Conservation (phyloP, 1,140 invertebrate genomes). For the Olivierus martensii region DNA sequence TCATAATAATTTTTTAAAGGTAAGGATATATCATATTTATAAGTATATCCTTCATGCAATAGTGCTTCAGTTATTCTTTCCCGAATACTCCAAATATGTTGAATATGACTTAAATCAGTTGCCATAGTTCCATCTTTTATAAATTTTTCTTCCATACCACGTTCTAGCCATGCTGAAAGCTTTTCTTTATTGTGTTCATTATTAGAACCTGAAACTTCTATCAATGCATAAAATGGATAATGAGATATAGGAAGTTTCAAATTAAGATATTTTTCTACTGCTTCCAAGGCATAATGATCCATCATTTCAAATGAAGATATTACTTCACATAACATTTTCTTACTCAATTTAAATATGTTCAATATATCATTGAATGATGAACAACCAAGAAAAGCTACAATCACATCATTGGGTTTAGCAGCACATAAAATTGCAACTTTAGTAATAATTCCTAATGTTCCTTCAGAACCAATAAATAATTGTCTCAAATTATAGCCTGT, state of each 20-base stretch:
- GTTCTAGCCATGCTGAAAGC: slow-evolving; percentile 57
- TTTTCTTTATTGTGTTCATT: slow-evolving; percentile 73
- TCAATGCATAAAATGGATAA: slow-evolving; percentile 74
- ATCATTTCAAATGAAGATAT: slow-evolving; percentile 90
- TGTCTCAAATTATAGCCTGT: slow-evolving; percentile 95
- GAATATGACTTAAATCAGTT: slow-evolving; percentile 57
- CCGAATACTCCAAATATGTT: slow-evolving; percentile 34
- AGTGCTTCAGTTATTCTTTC: slow-evolving; percentile 71
- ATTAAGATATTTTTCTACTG: slow-evolving; percentile 44
- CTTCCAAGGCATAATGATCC: slow-evolving; percentile 50
- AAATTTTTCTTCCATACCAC: slow-evolving; percentile 49
- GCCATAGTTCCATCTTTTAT: slow-evolving; percentile 72
- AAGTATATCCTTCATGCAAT: slow-evolving; percentile 72
- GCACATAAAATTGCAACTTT: slow-evolving; percentile 84
- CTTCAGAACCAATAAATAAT: slow-evolving; percentile 94
- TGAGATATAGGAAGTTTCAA: slow-evolving; percentile 43
- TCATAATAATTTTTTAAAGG: slow-evolving; percentile 71
- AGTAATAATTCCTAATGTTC: slow-evolving; percentile 87
- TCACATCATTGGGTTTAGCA: slow-evolving; percentile 55
- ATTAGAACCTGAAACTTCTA: slow-evolving; percentile 71
- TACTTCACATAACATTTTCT: slow-evolving; percentile 64
- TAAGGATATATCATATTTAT: slow-evolving; percentile 91
- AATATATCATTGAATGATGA: slow-evolving; percentile 55
- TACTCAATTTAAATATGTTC: slow-evolving; percentile 53
- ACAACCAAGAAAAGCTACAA: slow-evolving; percentile 77